Conservation (phyloP, 2,888 invertebrate genomes). For the Chelonus formosanus region DNA sequence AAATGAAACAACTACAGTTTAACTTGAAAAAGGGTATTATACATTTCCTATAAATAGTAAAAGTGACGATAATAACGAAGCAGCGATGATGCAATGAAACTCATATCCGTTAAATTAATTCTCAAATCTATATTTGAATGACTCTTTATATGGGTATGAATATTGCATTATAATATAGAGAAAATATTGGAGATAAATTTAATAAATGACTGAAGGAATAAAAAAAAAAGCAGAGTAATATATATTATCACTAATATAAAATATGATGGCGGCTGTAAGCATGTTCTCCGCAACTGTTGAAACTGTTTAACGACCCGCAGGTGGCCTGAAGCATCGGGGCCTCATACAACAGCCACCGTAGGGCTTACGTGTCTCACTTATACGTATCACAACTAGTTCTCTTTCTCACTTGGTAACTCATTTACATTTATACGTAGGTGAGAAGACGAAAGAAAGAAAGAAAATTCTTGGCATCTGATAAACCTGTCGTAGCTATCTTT, state of each 20-base stretch:
- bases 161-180: constrained; percentile 7
- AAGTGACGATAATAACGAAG: no score
- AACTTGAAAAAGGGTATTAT: no score
- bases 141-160: not conserved
- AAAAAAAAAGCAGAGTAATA: constrained; percentile 35
- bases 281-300: constrained; percentile 51
- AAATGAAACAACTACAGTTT: no score
- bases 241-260: constrained; percentile 59
- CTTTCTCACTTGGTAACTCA: constrained; percentile 40
- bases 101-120: no score
- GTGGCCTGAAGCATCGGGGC: constrained; percentile 46
- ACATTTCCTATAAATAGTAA: no score
- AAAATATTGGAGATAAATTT: constrained; percentile 15
- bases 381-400: constrained; percentile 30
- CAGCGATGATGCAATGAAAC: no score
- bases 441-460: constrained; percentile 33
- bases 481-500: constrained; percentile 56
- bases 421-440: constrained; percentile 30
- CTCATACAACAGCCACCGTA: constrained; percentile 30
- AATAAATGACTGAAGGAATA: constrained; percentile 1
- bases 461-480: constrained; percentile 51
- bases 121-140: no score
- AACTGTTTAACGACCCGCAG: constrained; percentile 56
- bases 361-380: constrained; percentile 21
- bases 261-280: constrained; percentile 56